phyloP scores from a whole-genome alignment of 2,113 vertebrate species.

The Cynocephalus volans region DNA sequence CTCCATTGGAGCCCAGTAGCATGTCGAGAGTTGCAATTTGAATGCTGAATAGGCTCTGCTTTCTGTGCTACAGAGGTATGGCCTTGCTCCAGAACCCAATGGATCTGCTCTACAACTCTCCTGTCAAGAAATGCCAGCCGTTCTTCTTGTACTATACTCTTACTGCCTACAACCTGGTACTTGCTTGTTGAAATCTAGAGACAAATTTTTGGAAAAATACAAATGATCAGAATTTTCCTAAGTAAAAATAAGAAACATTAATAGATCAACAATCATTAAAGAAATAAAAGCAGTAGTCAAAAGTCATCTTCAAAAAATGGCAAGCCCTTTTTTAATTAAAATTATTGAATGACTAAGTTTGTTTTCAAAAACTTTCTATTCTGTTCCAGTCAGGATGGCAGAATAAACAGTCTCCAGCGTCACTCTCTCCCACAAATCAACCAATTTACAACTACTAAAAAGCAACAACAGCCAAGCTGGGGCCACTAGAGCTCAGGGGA shows the following conservation, averaged over 20 bases:
- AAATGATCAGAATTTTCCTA: background rate
- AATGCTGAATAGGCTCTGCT: background rate
- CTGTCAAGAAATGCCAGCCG: background rate
- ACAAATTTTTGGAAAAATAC: background rate
- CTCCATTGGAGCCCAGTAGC: background rate
- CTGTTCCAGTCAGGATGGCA: too few species aligned
- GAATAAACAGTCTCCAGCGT: too few species aligned
- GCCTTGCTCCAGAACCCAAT: background rate
- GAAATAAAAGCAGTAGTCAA: background rate
- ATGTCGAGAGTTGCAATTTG: background rate
- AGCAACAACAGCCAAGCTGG: too few species aligned
- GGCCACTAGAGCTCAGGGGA: too few species aligned
- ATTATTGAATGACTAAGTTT: background rate
- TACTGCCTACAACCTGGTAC: background rate
- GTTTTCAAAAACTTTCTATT: background rate
- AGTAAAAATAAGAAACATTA: background rate
- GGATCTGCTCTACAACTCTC: background rate
- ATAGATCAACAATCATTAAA: background rate
- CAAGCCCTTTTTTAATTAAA: background rate
- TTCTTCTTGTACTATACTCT: background rate
- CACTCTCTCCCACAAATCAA: too few species aligned
- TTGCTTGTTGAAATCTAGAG: background rate
- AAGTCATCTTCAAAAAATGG: background rate
- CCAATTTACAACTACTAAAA: too few species aligned
- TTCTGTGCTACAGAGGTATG: background rate